Evolutionary conservation across 2,797 vertebrate species (phyloP).

Genomic region (Sebastes itinus): DNA sequence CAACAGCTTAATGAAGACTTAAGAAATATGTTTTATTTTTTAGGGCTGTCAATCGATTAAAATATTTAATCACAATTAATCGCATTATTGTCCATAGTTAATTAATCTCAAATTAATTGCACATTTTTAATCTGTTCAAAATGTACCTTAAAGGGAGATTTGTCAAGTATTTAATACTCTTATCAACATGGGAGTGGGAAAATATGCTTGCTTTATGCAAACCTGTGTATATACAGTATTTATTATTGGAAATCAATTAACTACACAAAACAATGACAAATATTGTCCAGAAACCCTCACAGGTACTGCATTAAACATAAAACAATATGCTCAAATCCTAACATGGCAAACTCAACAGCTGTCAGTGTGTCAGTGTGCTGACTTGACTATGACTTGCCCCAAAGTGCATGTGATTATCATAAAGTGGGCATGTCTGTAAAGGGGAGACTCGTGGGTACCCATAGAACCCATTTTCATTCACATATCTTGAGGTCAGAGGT

Average conservation of each 20-base stretch:
- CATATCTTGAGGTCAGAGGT: no score
- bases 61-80: rapidly evolving
- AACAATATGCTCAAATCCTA: neutral
- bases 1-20: constrained; percentile 16
- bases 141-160: neutral
- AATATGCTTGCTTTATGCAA: no score
- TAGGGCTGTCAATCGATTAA: neutral
- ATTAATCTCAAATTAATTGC: neutral
- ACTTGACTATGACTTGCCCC: no score
- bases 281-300: neutral
- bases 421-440: no score
- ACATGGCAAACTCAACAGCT: no score
- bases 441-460: no score
- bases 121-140: neutral
- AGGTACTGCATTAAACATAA: neutral
- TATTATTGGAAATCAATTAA: neutral
- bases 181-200: rapidly evolving
- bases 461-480: no score
- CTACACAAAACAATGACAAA: neutral
- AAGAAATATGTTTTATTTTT: neutral
- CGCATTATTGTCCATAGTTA: no score
- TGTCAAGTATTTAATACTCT: no score
- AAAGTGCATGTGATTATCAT: no score
- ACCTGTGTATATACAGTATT: neutral
- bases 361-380: no score